Evolutionary conservation across 1,140 invertebrate genomes (phyloP).

Genomic region (Ectropis grisescens): DNA sequence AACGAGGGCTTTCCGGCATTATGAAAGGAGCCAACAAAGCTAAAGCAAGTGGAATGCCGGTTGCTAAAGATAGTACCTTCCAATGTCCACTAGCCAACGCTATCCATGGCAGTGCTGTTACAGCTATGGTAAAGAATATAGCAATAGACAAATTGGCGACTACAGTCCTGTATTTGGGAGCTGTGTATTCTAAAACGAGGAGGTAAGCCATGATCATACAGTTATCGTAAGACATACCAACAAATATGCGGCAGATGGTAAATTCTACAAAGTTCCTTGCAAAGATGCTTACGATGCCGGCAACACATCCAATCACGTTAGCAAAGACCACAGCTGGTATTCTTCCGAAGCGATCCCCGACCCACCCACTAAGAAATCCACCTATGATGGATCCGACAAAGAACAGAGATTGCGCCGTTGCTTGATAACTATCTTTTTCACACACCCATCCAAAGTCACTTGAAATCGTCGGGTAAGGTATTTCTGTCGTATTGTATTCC

Average conservation of each 20-base stretch:
- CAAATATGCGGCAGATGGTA: constrained; percentile 72
- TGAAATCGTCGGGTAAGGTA: constrained; percentile 53
- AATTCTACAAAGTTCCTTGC: constrained; percentile 73
- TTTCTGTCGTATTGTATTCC: constrained; percentile 70
- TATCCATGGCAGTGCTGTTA: constrained; percentile 73
- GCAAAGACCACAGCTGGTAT: constrained; percentile 75
- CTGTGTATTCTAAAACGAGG: constrained; percentile 76
- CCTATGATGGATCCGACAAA: constrained; percentile 78
- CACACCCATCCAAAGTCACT: constrained; percentile 76
- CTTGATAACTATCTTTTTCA: constrained; percentile 73
- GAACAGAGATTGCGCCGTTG: constrained; percentile 76
- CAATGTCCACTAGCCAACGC: constrained; percentile 79
- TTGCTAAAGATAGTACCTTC: constrained; percentile 76
- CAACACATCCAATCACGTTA: constrained; percentile 73
- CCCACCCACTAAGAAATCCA: constrained; percentile 76
- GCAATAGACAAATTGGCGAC: constrained; percentile 73
- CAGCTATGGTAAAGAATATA: constrained; percentile 74
- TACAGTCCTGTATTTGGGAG: constrained; percentile 72
- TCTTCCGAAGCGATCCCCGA: constrained; percentile 76
- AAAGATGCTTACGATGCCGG: constrained; percentile 75
- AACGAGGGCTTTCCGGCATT: constrained; percentile 81
- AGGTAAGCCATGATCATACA: constrained; percentile 80
- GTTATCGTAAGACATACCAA: constrained; percentile 82
- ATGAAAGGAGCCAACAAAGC: constrained; percentile 66
- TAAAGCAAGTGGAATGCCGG: constrained; percentile 53